Conservation (phyloP, 92 coral and sea anemone genomes). For the Palythoa caribaeorum region DNA sequence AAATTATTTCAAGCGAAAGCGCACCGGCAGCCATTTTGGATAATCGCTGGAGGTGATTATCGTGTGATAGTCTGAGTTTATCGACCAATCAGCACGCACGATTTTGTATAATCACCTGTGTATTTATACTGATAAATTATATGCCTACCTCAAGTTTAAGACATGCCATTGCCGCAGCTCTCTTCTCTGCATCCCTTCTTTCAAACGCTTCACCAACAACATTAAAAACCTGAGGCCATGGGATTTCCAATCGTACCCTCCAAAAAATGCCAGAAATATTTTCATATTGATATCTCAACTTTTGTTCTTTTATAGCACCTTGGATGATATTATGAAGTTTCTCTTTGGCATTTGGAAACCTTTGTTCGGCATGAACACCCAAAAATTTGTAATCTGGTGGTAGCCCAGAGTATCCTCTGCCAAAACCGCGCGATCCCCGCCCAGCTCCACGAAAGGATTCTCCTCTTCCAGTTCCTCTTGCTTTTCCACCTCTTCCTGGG, state of each 20-base stretch:
- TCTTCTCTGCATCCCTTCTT: slow-evolving; percentile 77
- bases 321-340: slow-evolving; percentile 83
- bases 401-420: slow-evolving; percentile 1
- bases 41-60: no score
- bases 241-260: slow-evolving; percentile 64
- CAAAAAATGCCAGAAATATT: slow-evolving; percentile 61
- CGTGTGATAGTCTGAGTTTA: no score
- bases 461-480: not conserved
- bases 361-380: slow-evolving; percentile 78
- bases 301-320: slow-evolving; percentile 71
- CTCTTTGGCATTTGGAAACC: slow-evolving; percentile 82
- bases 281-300: slow-evolving; percentile 45
- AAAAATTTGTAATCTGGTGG: slow-evolving; percentile 39
- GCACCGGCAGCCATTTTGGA: no score
- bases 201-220: slow-evolving; percentile 78
- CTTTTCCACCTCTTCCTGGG: slow-evolving; percentile 7
- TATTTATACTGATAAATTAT: no score
- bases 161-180: slow-evolving; percentile 87
- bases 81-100: no score
- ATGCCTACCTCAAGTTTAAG: slow-evolving; percentile 74
- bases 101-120: no score
- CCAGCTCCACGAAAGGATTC: slow-evolving; percentile 11
- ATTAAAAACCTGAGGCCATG: slow-evolving; percentile 79
- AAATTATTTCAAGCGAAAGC: no score
- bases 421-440: slow-evolving; percentile 22